A percentile compares a stretch with the other conserved stretches of the same genome.
Conservation (phyloP, 2,113 vertebrate species). For the Rana temporaria region DNA sequence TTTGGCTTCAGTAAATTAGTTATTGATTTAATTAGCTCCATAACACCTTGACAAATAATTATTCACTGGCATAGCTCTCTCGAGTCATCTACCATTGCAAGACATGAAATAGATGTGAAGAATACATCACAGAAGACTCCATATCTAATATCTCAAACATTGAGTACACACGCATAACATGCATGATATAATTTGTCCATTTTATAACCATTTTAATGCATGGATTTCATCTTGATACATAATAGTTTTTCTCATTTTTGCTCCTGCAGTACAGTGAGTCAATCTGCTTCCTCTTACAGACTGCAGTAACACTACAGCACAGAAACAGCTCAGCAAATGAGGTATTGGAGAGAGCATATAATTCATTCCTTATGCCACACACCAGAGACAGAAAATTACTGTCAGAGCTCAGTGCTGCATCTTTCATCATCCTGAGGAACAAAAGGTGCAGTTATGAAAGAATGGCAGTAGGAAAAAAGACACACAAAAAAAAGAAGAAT, state of each 20-base stretch:
- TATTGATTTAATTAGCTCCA: slow-evolving; percentile 32
- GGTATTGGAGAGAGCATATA: slow-evolving; percentile 59
- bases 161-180: background rate
- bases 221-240: slow-evolving; percentile 17
- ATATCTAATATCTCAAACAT: background rate
- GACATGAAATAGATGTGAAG: background rate
- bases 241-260: slow-evolving; percentile 56
- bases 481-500: slow-evolving; percentile 50
- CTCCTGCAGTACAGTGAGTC: slow-evolving; percentile 63
- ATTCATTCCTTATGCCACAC: slow-evolving; percentile 61
- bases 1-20: background rate
- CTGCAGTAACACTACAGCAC: slow-evolving; percentile 52
- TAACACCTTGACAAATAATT: background rate
- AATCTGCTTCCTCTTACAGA: slow-evolving; percentile 57
- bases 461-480: background rate
- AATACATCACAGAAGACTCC: background rate
- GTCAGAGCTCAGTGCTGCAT: slow-evolving; percentile 55
- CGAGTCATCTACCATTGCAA: background rate
- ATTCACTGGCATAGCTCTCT: background rate
- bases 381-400: slow-evolving; percentile 62
- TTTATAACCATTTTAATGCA: slow-evolving; percentile 19
- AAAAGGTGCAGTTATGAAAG: slow-evolving; percentile 49
- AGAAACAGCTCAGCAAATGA: slow-evolving; percentile 41
- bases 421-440: slow-evolving; percentile 59
- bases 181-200: background rate